Evolutionary conservation across 2,797 vertebrate species (phyloP), one percentile per base, ranked within the genome.

Genomic region (Pseudomugil gertrudae): DNA sequence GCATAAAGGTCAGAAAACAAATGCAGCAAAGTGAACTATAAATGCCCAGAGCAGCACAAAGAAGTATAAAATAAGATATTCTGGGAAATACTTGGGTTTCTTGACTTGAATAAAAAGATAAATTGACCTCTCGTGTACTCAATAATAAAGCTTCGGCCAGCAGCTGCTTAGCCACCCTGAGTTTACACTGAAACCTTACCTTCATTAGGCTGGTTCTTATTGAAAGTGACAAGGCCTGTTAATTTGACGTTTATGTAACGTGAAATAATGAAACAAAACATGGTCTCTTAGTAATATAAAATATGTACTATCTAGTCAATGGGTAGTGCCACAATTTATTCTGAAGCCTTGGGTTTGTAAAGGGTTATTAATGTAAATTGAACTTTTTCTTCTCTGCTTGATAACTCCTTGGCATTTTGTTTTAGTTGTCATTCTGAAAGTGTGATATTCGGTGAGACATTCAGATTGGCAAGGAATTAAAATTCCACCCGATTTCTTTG

Each of bases 1-100:
- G 58, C 48, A 53, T 19, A 38, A 74, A 60, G 52, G 60, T 72
- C 57, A 45, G 17, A 23, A 55, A 74, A 54, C 53, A 72, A 66
- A 70, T 59, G 0, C 9, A 43, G 13, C 21, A 66, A 65, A 78
- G 27, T 9, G 30, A 35, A 43, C 29, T 69, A 35, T 47, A 66
- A 47, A 72, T 53, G n/a, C 32, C 29, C 59, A 40, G 3, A 26
- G 32, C 24, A 51, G 48, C 8, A 52, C 56, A 57, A 48, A 30
- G 21, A 0, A 21, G 50, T 57, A 66, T 30, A n/a, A 61, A 69
- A 24, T 66, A 52, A 43, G 52, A 36, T 2, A 47, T 27, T 53
- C 61, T 40, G 33, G 56, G 29, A 35, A 55, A 38, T 55, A 32
- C 7, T 52, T 74, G 0, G 1, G 32, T 66, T 58, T 63, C 8